Conservation (phyloP, 2,797 vertebrate species). For the Macropodus opercularis region DNA sequence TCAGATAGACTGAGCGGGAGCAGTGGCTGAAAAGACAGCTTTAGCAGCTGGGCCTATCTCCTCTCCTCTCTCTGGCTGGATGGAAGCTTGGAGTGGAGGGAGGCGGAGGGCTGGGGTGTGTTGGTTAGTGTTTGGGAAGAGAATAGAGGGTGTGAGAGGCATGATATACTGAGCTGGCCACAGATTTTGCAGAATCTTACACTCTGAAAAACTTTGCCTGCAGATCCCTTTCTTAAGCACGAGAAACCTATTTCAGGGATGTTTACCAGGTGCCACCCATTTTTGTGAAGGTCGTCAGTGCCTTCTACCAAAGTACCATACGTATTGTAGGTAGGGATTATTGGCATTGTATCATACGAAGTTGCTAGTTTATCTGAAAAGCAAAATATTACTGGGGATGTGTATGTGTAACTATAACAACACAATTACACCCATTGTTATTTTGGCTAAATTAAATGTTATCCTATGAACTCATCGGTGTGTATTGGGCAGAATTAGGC, state of each 20-base stretch:
- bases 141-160: conserved; percentile 77
- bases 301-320: conserved; percentile 46
- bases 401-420: not conserved
- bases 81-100: conserved; percentile 69
- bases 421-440: conserved; percentile 5
- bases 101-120: conserved; percentile 67
- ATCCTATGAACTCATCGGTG: conserved; percentile 8
- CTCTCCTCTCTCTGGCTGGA: conserved; percentile 80
- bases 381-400: conserved; percentile 7
- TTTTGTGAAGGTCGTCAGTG: conserved; percentile 50
- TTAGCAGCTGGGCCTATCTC: conserved; percentile 86
- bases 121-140: conserved; percentile 73
- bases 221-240: conserved; percentile 71
- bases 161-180: conserved; percentile 80
- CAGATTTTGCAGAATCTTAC: conserved; percentile 76
- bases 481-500: conserved; percentile 60
- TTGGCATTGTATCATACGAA: conserved; percentile 35
- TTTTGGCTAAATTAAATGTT: conserved; percentile 12
- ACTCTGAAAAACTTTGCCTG: conserved; percentile 75
- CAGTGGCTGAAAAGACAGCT: conserved; percentile 85
- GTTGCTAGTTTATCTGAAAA: conserved; percentile 43
- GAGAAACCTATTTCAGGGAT: conserved; percentile 78
- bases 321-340: conserved; percentile 50
- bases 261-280: conserved; percentile 71
- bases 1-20: conserved; percentile 84